Conservation (phyloP, 2,113 vertebrate genomes). For the Platycercus adscitus region DNA sequence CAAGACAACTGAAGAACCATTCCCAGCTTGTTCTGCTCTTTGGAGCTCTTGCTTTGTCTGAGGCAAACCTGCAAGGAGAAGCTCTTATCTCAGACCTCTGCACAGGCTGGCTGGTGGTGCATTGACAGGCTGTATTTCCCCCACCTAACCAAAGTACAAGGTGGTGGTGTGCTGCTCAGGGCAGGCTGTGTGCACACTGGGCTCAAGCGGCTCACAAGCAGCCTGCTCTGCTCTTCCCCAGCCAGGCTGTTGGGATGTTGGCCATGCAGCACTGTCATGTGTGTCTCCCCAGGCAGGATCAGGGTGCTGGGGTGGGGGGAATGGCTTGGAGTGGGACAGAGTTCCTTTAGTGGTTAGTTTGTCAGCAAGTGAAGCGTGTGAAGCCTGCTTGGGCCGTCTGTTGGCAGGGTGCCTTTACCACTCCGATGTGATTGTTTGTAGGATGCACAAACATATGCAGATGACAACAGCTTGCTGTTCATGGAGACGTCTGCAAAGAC, state of each 20-base stretch:
- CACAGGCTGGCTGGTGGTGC: not conserved
- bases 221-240: not conserved
- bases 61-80: not conserved
- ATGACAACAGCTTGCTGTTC: slow-evolving; percentile 99
- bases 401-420: not conserved
- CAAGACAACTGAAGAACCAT: fast-evolving
- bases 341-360: not conserved
- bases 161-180: not conserved
- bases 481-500: slow-evolving; percentile 99
- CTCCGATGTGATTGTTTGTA: slow-evolving; percentile 41
- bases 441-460: slow-evolving; percentile 97
- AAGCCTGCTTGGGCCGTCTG: not conserved
- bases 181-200: not conserved
- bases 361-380: not conserved
- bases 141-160: not conserved
- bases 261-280: fast-evolving
- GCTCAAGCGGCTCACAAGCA: not conserved
- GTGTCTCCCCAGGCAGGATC: not conserved
- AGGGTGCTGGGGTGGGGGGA: not conserved
- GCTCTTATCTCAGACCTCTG: not conserved
- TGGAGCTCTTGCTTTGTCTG: not conserved
- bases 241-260: not conserved
- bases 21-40: not conserved
- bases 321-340: not conserved
- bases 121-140: not conserved